Evolutionary conservation across 2,113 vertebrate genomes (phyloP).

Genomic region (Thunnus maccoyii): DNA sequence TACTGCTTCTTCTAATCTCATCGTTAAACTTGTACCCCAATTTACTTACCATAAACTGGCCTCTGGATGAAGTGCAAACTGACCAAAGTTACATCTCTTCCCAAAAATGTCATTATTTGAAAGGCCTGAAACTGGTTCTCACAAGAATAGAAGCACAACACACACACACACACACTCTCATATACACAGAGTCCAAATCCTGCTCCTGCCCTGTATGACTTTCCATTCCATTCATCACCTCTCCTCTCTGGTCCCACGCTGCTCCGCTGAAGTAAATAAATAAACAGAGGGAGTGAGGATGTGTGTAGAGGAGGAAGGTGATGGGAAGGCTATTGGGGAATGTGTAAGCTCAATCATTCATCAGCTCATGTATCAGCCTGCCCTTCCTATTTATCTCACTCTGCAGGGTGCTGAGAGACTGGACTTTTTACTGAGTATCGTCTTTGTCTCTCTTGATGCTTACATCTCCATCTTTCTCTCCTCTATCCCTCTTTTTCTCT

Average conservation of each 20-base stretch:
- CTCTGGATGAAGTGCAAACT: conserved; percentile 1
- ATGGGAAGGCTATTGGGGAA: conserved; percentile 60
- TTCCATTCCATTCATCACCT: conserved; percentile 69
- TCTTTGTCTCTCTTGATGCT: conserved; percentile 35
- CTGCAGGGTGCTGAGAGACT: conserved; percentile 57
- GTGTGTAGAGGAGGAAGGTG: conserved; percentile 58
- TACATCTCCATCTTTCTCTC: conserved; percentile 44
- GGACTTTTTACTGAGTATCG: conserved; percentile 39
- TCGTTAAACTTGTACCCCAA: conserved; percentile 28
- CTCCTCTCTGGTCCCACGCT: conserved; percentile 62
- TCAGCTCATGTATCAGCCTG: conserved; percentile 56
- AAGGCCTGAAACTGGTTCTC: conserved; percentile 31
- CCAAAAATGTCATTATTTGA: conserved; percentile 24
- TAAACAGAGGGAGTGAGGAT: conserved; percentile 66
- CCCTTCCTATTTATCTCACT: conserved; percentile 68
- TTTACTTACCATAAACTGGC: conserved; percentile 29
- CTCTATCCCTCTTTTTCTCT: conserved; percentile 10
- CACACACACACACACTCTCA: conserved; percentile 16
- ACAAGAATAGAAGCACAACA: conserved; percentile 16
- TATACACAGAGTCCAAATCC: conserved; percentile 23
- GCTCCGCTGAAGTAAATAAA: conserved; percentile 71
- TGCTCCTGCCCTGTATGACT: conserved; percentile 44
- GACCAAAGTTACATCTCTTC: conserved; percentile 36
- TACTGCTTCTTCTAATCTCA: conserved; percentile 31
- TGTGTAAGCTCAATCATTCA: conserved; percentile 71